Percentiles rank a stretch among this genome's conserved stretches.
phyloP scores from a whole-genome alignment of 2,888 invertebrate genomes.

The Tenthredo mesomela region DNA sequence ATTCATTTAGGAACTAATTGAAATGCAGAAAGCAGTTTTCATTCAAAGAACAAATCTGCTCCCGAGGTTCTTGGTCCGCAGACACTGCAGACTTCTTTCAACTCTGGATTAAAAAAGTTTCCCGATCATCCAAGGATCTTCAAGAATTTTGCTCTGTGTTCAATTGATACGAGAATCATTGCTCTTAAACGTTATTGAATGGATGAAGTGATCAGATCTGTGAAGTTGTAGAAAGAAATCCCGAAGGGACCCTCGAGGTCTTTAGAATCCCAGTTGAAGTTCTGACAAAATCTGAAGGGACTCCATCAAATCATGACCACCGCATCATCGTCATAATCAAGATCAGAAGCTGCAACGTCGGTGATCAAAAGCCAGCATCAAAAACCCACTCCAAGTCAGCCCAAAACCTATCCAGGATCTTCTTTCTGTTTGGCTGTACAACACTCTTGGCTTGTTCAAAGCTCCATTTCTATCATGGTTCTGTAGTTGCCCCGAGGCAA shows the following conservation, averaged over 20 bases:
- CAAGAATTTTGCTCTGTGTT: neutral
- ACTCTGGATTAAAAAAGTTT: neutral
- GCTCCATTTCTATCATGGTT: neutral
- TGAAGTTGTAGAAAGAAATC: neutral
- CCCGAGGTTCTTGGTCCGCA: neutral
- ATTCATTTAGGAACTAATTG: constrained; percentile 3
- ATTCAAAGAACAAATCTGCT: neutral
- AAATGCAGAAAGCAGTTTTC: neutral
- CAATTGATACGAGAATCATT: neutral
- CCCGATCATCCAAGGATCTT: neutral
- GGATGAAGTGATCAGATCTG: neutral
- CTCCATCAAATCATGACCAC: neutral
- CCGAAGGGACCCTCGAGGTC: neutral
- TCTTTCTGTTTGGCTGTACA: neutral
- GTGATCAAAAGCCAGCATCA: neutral
- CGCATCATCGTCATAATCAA: neutral
- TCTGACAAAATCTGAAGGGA: neutral
- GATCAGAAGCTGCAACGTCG: neutral
- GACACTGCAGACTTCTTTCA: neutral
- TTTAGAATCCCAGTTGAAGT: neutral
- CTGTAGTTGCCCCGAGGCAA: neutral
- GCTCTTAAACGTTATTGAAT: neutral
- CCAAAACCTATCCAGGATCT: neutral
- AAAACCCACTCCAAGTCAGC: neutral
- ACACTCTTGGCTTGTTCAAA: neutral